Percentiles rank a stretch among this genome's conserved stretches.
phyloP scores from a whole-genome alignment of 1,140 invertebrate species.

The Drosophila repleta region DNA sequence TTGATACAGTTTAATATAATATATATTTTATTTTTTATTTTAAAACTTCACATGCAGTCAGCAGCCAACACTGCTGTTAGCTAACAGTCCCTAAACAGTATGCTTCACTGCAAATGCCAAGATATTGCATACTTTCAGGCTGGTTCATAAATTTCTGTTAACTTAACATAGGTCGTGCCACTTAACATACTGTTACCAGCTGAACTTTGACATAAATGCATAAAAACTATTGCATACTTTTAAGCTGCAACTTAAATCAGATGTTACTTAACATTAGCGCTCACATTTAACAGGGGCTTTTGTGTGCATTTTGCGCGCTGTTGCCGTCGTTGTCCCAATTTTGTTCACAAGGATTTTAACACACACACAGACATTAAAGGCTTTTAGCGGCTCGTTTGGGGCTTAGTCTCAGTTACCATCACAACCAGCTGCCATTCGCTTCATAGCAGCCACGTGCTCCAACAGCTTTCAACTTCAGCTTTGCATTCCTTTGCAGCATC shows the following conservation, averaged over 20 bases:
- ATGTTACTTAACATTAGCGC: neutral
- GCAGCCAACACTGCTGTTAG: too few relatives aligned
- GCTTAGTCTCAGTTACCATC: constrained; percentile 33
- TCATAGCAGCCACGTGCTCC: neutral
- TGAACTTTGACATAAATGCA: neutral
- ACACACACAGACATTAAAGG: constrained; percentile 20
- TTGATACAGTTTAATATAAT: too few relatives aligned
- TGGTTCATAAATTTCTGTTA: neutral
- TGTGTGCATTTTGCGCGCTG: constrained; percentile 7
- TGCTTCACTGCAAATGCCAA: too few relatives aligned
- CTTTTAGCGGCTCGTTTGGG: constrained; percentile 46
- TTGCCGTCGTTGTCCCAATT: constrained; percentile 14
- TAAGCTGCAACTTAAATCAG: neutral
- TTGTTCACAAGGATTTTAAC: constrained; percentile 28
- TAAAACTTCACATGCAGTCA: too few relatives aligned
- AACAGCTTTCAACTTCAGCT: constrained; percentile 1
- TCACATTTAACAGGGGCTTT: constrained; percentile 17
- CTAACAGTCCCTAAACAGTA: too few relatives aligned
- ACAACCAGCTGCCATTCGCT: neutral
- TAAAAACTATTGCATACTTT: constrained; percentile 6
- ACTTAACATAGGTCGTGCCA: neutral
- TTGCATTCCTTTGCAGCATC: constrained; percentile 30
- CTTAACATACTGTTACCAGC: neutral
- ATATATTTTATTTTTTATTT: too few relatives aligned
- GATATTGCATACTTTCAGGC: constrained; percentile 36